phyloP scores from a whole-genome alignment of 2,888 invertebrate genomes.

The Balanococcus diminutus region DNA sequence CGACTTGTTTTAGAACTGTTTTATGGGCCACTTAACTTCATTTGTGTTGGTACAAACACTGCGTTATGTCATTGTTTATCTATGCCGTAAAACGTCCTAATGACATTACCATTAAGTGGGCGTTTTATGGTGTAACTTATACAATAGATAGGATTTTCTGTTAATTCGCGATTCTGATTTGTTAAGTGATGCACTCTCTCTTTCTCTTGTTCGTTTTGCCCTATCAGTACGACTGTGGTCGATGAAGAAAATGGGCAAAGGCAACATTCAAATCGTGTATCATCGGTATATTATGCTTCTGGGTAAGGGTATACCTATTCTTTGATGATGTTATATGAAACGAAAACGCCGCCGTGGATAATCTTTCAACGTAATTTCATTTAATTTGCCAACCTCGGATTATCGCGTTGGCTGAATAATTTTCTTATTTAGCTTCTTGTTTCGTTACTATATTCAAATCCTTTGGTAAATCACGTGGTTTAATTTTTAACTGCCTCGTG shows the following conservation, averaged over 20 bases:
- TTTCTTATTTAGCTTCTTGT: neutral
- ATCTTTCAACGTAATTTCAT: slow-evolving; percentile 21
- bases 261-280: no score
- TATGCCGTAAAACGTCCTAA: slow-evolving; percentile 31
- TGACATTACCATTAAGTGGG: slow-evolving; percentile 35
- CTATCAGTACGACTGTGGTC: neutral
- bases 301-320: neutral
- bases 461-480: neutral
- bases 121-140: slow-evolving; percentile 29
- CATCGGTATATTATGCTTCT: neutral
- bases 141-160: slow-evolving; percentile 20
- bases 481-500: neutral
- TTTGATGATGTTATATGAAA: neutral
- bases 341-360: neutral
- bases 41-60: slow-evolving; percentile 15
- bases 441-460: neutral
- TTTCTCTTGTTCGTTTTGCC: neutral
- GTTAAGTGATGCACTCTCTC: neutral
- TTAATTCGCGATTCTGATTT: slow-evolving; percentile 29
- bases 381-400: slow-evolving; percentile 5
- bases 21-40: slow-evolving; percentile 35
- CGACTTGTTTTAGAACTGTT: slow-evolving; percentile 28
- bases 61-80: slow-evolving; percentile 35
- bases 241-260: neutral
- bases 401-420: neutral